Percentiles rank a stretch among this genome's conserved stretches.
Evolutionary conservation across 2,888 invertebrate genomes (phyloP).

Genomic region (Zygothrica quintamaculata): DNA sequence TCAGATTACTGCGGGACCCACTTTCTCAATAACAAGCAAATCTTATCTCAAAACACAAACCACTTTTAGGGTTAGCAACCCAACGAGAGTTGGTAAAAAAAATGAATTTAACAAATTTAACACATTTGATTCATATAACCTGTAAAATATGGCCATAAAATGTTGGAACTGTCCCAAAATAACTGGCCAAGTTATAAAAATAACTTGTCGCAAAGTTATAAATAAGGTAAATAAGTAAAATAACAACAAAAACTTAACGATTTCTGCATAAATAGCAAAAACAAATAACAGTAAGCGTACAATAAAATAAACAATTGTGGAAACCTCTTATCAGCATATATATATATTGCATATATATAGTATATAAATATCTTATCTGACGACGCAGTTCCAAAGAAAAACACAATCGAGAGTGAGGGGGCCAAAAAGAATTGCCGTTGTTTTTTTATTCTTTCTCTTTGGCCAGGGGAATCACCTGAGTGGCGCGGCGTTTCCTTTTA

Average conservation of each 20-base stretch:
- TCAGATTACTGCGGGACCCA: slow-evolving; percentile 40
- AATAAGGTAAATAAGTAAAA: slow-evolving; percentile 18
- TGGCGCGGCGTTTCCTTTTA: slow-evolving; percentile 33
- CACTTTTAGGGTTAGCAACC: slow-evolving; percentile 34
- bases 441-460: slow-evolving; percentile 33
- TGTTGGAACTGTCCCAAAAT: slow-evolving; percentile 38
- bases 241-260: not conserved
- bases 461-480: slow-evolving; percentile 63
- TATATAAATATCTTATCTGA: slow-evolving; percentile 51
- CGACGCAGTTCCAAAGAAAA: slow-evolving; percentile 63
- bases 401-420: slow-evolving; percentile 15
- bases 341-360: slow-evolving; percentile 2
- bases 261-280: slow-evolving; percentile 43
- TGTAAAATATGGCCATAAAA: not conserved
- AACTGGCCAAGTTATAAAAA: slow-evolving; percentile 30
- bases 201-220: slow-evolving; percentile 48
- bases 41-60: slow-evolving; percentile 24
- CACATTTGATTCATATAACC: not conserved
- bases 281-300: slow-evolving; percentile 19
- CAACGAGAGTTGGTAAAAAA: slow-evolving; percentile 4
- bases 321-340: slow-evolving; percentile 35
- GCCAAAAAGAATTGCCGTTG: slow-evolving; percentile 41
- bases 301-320: slow-evolving; percentile 27
- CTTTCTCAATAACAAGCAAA: slow-evolving; percentile 35
- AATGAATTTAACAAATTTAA: not conserved